Conservation (phyloP, 2,113 vertebrate genomes). For the Mustela lutreola region DNA sequence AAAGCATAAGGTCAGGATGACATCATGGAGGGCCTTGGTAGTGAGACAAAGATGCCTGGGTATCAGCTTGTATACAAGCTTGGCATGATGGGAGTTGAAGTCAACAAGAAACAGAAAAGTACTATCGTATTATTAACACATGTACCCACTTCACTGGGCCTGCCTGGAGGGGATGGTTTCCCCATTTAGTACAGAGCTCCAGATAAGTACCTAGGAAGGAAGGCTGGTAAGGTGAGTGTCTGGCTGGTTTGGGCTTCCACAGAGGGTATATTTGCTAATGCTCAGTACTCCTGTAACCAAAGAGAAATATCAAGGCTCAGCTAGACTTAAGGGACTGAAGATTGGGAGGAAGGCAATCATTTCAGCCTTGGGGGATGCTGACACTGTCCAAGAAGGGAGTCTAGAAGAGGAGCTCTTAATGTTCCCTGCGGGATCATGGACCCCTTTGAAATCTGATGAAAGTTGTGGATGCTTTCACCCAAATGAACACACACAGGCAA, state of each 20-base stretch:
- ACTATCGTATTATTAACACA: neutral
- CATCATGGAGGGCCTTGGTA: neutral
- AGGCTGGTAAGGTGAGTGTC: neutral
- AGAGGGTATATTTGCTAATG: neutral
- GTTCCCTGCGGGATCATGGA: neutral
- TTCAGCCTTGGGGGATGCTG: neutral
- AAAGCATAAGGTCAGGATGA: neutral
- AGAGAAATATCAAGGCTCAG: neutral
- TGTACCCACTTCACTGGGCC: neutral
- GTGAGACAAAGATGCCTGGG: neutral
- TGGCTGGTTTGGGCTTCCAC: neutral
- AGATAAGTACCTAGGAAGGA: neutral
- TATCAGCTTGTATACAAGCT: neutral
- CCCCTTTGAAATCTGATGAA: conserved; percentile 24
- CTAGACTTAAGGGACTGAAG: neutral
- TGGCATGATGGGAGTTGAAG: neutral
- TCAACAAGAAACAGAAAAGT: neutral
- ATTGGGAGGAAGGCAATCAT: neutral
- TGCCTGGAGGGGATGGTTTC: neutral
- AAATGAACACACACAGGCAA: neutral
- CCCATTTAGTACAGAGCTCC: neutral
- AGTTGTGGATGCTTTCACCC: neutral
- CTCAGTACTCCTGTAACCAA: neutral
- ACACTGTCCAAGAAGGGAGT: conserved; percentile 14
- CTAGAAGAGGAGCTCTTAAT: neutral